Percentiles rank a stretch among this genome's conserved stretches.
phyloP scores from a whole-genome alignment of 2,113 vertebrate genomes.

The Cheilinus undulatus region DNA sequence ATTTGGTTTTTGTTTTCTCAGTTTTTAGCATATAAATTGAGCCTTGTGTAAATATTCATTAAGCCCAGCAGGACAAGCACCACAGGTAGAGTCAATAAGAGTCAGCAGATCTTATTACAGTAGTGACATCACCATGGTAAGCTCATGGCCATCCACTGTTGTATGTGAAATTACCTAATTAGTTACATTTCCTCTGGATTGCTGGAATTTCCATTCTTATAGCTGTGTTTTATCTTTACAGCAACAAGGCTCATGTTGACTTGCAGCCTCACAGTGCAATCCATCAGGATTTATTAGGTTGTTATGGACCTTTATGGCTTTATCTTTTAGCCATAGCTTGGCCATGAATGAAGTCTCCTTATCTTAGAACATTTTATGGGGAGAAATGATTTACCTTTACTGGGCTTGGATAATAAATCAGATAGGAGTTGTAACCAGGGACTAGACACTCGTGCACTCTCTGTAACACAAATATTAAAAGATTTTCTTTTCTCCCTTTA shows the following conservation, averaged over 20 bases:
- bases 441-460: neutral
- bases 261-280: neutral
- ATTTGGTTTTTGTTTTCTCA: slow-evolving; percentile 30
- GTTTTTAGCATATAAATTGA: slow-evolving; percentile 57
- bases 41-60: slow-evolving; percentile 62
- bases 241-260: neutral
- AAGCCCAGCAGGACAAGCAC: slow-evolving; percentile 59
- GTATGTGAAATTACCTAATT: slow-evolving; percentile 9
- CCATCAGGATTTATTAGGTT: slow-evolving; percentile 27
- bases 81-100: slow-evolving; percentile 47
- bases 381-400: neutral
- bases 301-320: slow-evolving; percentile 19
- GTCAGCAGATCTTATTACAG: slow-evolving; percentile 54
- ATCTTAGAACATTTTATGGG: slow-evolving; percentile 37
- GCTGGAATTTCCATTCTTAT: slow-evolving; percentile 8
- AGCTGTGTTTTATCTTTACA: slow-evolving; percentile 35
- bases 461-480: neutral
- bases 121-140: slow-evolving; percentile 37
- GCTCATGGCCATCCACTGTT: slow-evolving; percentile 18
- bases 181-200: slow-evolving; percentile 10
- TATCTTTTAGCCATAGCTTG: slow-evolving; percentile 16
- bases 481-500: too few relatives aligned
- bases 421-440: neutral
- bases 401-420: slow-evolving; percentile 10
- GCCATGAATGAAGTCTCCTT: neutral